These are phyloP conservation scores for Hylyphantes graminicola DNA, from an alignment of 1,140 invertebrate species.

Conservation along the genomic window DNA sequence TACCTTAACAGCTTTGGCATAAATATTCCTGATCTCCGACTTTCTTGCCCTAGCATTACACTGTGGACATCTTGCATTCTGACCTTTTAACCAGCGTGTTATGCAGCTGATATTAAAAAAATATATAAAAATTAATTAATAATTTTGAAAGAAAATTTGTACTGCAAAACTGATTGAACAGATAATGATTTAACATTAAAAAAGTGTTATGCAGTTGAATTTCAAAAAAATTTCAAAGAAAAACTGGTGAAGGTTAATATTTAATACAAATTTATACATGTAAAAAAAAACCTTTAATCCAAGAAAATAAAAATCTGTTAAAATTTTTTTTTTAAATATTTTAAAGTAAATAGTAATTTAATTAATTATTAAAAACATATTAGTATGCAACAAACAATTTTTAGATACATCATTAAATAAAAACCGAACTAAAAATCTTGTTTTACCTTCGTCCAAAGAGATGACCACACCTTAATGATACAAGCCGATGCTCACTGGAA, in stretches of 20 bases:
- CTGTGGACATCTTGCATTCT: conserved; percentile 79
- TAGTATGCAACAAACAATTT: too few species aligned
- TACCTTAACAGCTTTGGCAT: conserved; percentile 73
- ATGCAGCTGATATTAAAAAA: conserved; percentile 79
- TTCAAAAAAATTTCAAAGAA: neutral
- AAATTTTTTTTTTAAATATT: neutral
- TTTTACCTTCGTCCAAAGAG: conserved; percentile 77
- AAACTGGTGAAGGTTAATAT: neutral
- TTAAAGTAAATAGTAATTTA: neutral
- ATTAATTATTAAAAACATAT: neutral
- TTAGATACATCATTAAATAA: neutral
- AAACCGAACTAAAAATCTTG: neutral
- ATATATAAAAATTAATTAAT: neutral
- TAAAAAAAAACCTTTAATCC: too few species aligned
- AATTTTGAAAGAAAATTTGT: neutral
- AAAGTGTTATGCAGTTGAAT: neutral
- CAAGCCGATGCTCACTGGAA: conserved; percentile 84
- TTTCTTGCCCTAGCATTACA: conserved; percentile 83
- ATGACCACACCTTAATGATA: conserved; percentile 88
- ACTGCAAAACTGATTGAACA: neutral
- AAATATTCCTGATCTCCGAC: conserved; percentile 82
- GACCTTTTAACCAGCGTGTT: conserved; percentile 77
- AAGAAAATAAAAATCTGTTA: neutral
- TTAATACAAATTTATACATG: too few species aligned
- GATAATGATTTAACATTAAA: neutral